A percentile compares a stretch with the other conserved stretches of the same genome.
phyloP scores from a whole-genome alignment of 2,888 invertebrate genomes.

The Chesias legatella region DNA sequence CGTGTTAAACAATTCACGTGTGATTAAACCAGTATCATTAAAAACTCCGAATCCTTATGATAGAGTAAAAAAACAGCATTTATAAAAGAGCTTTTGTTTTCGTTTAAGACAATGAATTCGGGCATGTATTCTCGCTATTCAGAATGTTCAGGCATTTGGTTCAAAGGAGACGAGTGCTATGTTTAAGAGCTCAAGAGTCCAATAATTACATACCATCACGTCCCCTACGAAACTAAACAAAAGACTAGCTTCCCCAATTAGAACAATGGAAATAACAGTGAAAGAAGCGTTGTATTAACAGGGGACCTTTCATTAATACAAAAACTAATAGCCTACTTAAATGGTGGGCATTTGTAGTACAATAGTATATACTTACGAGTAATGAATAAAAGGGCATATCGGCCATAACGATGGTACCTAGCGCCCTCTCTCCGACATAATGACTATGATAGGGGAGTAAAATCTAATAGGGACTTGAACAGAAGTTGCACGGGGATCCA shows the following conservation, averaged over 20 bases:
- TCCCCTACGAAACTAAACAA: conserved; percentile 29
- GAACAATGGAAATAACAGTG: conserved; percentile 32
- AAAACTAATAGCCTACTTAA: conserved; percentile 56
- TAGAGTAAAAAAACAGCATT: background rate
- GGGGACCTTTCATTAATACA: conserved; percentile 40
- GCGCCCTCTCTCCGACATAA: conserved; percentile 53
- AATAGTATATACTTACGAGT: conserved; percentile 58
- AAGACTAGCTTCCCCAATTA: conserved; percentile 28
- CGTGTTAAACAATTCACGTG: too few species aligned
- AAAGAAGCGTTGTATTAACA: conserved; percentile 32
- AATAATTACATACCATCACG: conserved; percentile 24
- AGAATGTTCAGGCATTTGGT: conserved; percentile 13
- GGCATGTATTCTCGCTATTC: conserved; percentile 6
- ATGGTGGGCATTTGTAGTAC: conserved; percentile 52
- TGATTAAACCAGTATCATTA: too few species aligned
- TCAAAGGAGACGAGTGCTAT: conserved; percentile 10
- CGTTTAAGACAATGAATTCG: conserved; percentile 2
- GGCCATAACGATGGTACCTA: conserved; percentile 61
- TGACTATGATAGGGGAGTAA: conserved; percentile 65
- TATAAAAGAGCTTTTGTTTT: conserved; percentile 4
- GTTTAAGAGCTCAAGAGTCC: conserved; percentile 11
- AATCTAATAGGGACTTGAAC: conserved; percentile 66
- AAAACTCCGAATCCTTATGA: too few species aligned
- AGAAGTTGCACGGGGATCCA: conserved; percentile 42
- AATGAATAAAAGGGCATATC: conserved; percentile 62